Base-by-base conservation (phyloP, 2,113 vertebrate genomes). In the Indicator indicator region DNA sequence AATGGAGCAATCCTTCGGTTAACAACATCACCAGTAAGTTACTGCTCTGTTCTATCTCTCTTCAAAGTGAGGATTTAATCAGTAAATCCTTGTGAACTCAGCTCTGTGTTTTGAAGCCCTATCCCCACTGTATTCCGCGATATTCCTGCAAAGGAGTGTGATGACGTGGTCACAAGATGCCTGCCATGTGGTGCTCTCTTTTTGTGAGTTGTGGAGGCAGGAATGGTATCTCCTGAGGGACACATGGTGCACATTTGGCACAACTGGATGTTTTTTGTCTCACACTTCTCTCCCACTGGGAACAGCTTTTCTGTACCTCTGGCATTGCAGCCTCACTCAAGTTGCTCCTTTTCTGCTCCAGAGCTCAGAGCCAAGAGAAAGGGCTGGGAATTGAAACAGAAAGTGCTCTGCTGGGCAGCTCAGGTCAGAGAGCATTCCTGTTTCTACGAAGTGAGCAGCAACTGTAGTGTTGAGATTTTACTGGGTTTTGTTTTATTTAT, bases 1-100 rank as follows among this genome's bases (percentile, higher is more conserved):
- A 99, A 99, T 9, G 99, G 99, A 94, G 98, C 99, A 2, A 99
- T 99, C 75, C 98, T 99, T 90, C 98, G 98, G 80, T 89, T 99
- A 96, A 99, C 99, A 86, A 98, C 98, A 10, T 99, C 99, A 90
- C 99, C 99, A 67, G 99, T 99, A 97, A 99, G 99, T 98, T 67
- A 58, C 15, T 50, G 21, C 86, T 94, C 48, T 72, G 10, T 79
- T 88, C n/a, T 58, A 52, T 90, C 63, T 78, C 30, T 23, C 33
- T 79, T 71, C 28, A 11, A 67, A 65, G 17, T 77, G n/a, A 77
- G 72, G 26, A 38, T 75, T 90, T n/a, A 1, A 13, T 69, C 33
- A 56, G 18, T 64, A 83, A 74, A 78, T 75, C 7, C 7, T 13
- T 90, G 32, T 78, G 52, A 73, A 27, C 16, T 26, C 16, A 9